Evolutionary conservation across 2,113 vertebrate species (phyloP), one percentile per base, ranked within the genome.

Genomic region (Coregonus clupeaformis): DNA sequence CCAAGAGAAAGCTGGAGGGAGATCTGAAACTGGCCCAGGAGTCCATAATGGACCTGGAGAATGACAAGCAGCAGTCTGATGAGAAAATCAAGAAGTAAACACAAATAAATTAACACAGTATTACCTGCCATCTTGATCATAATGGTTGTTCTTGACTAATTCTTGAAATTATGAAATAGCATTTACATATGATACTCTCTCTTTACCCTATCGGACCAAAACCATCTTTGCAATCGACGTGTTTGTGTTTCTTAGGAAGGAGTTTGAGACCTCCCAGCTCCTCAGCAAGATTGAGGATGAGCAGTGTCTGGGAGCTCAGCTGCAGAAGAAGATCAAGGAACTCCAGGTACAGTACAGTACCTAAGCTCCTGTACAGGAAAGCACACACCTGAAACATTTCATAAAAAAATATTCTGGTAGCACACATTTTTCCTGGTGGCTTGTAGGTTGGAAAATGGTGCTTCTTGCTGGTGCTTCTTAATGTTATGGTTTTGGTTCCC

Each of bases 1-100:
- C 72, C 72, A 71, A 77, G 7, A 64, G 73, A 63, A 94, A 92
- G 84, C 87, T 87, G 66, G 90, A 92, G 69, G n/a, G 32, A 1
- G 89, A 91, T 81, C 62, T 92, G 80, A 93, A 92, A 84, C 89
- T 84, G 72, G 86, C 91, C 18, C 91, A 93, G 70, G 71, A 68
- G 69, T 73, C 32, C 20, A 91, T 93, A 71, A 70, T 92, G 55
- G 90, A 90, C 24, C 69, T 92, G 30, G 84, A 92, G 69, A 86
- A 92, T 22, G 75, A 85, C 78, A 85, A 85, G 65, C 84, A 85
- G 68, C 78, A 85, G 69, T 81, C 81, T 82, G 79, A 78, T 68
- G 77, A 90, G 85, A 86, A 91, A 86, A 77, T 89, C 1, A 85
- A 85, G 12, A 83, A 83, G 84, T 85, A 76, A 86, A 13, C 30